These are phyloP conservation scores for Cepaea nemoralis DNA, from an alignment of 1,140 invertebrate species.

Conservation along the genomic window DNA sequence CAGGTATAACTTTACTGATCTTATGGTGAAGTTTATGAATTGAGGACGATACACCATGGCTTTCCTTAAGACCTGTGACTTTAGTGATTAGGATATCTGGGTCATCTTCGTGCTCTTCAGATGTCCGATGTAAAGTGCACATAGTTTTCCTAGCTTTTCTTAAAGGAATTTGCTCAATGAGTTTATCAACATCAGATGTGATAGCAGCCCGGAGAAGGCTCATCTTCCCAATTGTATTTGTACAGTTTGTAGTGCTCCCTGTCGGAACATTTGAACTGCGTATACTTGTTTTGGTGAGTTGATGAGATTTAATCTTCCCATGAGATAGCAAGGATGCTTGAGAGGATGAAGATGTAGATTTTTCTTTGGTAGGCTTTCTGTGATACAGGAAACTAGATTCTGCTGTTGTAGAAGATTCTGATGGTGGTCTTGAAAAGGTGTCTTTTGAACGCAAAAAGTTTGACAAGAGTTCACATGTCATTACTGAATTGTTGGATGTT, in stretches of 20 bases:
- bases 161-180: constrained; percentile 38
- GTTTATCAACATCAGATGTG: constrained; percentile 38
- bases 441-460: too few species aligned
- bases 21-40: neutral
- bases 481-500: too few species aligned
- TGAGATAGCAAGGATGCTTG: neutral
- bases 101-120: too few species aligned
- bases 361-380: too few species aligned
- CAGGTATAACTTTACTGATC: neutral
- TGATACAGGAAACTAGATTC: too few species aligned
- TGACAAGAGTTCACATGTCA: too few species aligned
- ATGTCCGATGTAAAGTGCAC: too few species aligned
- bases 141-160: neutral
- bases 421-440: too few species aligned
- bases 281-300: neutral
- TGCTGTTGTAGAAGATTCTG: too few species aligned
- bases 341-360: neutral
- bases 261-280: neutral
- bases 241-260: neutral
- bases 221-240: neutral
- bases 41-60: too few species aligned
- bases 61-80: neutral
- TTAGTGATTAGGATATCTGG: neutral
- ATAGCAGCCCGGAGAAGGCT: constrained; percentile 35
- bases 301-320: neutral